Percentiles rank a stretch among this genome's conserved stretches.
These are phyloP conservation scores for Laticauda colubrina DNA, from an alignment of 2,113 vertebrate species.

Conservation along the genomic window DNA sequence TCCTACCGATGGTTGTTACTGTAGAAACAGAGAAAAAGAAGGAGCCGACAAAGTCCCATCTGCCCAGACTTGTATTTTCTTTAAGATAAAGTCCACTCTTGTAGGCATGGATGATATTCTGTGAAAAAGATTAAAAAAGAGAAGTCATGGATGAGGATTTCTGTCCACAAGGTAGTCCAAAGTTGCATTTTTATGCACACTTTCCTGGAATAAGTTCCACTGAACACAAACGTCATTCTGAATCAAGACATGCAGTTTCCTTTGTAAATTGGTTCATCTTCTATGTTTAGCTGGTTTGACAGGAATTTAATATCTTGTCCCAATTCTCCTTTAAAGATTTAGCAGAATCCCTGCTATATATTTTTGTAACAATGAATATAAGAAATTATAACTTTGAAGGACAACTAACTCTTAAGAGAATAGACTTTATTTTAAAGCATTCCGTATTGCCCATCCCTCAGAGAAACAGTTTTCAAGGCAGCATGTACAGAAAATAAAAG, in stretches of 20 bases:
- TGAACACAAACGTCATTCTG: neutral
- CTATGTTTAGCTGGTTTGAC: neutral
- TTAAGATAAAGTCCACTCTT: slow-evolving; percentile 76
- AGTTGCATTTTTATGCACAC: neutral
- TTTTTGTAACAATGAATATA: neutral
- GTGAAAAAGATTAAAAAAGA: slow-evolving; percentile 47
- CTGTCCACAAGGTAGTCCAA: neutral
- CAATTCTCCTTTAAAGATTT: neutral
- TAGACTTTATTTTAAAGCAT: neutral
- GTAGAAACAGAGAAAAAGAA: slow-evolving; percentile 90
- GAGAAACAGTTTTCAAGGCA: neutral
- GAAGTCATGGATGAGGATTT: neutral
- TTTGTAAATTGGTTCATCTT: neutral
- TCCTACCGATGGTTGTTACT: slow-evolving; percentile 88
- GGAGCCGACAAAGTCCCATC: slow-evolving; percentile 86
- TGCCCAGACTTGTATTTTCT: slow-evolving; percentile 75
- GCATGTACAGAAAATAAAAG: neutral
- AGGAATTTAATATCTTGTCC: neutral
- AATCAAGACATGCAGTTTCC: neutral
- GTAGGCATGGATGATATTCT: slow-evolving; percentile 75
- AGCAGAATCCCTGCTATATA: neutral
- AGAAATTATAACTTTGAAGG: neutral
- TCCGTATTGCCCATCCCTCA: neutral
- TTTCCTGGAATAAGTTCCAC: neutral
- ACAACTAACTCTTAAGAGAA: neutral